Evolutionary conservation across 2,888 invertebrate species (phyloP).

Genomic region (Nemapogon koenigi): DNA sequence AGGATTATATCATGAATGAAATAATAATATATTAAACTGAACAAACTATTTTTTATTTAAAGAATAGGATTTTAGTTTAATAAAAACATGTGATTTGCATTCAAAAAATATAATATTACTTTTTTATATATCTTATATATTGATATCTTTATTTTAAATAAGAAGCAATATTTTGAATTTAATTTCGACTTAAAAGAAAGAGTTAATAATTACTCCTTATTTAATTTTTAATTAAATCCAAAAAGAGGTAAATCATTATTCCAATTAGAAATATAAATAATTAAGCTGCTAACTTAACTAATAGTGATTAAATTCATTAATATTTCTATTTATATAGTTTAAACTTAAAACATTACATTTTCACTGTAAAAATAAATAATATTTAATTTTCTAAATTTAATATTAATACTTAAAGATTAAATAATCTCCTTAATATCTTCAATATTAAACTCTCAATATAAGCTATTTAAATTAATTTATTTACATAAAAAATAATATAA

Average conservation of each 20-base stretch:
- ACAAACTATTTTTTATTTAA: conserved; percentile 26
- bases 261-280: conserved; percentile 65
- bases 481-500: conserved; percentile 23
- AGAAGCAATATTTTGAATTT: conserved; percentile 58
- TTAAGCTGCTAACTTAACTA: conserved; percentile 70
- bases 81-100: conserved; percentile 46
- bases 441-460: conserved; percentile 38
- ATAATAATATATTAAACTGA: conserved; percentile 49
- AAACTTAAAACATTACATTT: conserved; percentile 69
- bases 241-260: conserved; percentile 68
- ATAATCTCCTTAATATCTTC: conserved; percentile 43
- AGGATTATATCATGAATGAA: conserved; percentile 44
- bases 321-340: conserved; percentile 70
- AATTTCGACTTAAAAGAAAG: conserved; percentile 53
- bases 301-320: conserved; percentile 56
- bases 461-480: conserved; percentile 41
- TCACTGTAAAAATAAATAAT: conserved; percentile 67
- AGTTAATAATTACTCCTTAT: conserved; percentile 56
- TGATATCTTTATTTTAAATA: conserved; percentile 53
- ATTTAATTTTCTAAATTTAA: conserved; percentile 30
- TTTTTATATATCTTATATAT: conserved; percentile 42
- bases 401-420: conserved; percentile 26
- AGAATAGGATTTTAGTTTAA: conserved; percentile 45
- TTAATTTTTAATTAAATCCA: conserved; percentile 50
- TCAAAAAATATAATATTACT: conserved; percentile 31